Base-by-base conservation (phyloP, 2,797 vertebrate genomes). In the Ambastaia sidthimunki region DNA sequence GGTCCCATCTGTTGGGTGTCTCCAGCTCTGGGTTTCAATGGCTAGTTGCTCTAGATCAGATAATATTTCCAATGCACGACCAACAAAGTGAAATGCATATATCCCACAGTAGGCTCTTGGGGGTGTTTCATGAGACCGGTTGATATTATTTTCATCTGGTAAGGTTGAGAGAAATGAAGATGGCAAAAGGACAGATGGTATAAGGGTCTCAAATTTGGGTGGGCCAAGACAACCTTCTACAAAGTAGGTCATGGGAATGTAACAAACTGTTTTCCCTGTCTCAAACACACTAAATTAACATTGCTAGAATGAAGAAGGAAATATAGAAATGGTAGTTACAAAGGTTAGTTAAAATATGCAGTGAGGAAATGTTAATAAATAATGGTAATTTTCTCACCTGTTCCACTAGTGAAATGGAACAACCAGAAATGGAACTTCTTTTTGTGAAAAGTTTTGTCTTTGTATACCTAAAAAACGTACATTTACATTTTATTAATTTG, bases 1-100 rank as follows among this genome's bases (percentile, higher is more conserved):
- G 89, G 89, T 85, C 87, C 92, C 93, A 93, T 94, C 92, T 94
- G 93, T 90, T 87, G 81, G 81, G 76, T 82, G 76, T 82, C 47
- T 84, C 81, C 80, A 85, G 84, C 76, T 80, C 31, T 23, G 73
- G 74, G 77, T 77, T 81, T 74, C 63, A 80, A 82, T 81, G 77
- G 69, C 70, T 71, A 72, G 81, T 78, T 75, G 68, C 66, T 63
- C 68, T 82, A 70, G 55, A 62, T 80, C 71, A 63, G 75, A 86
- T 88, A 82, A 80, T 71, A n/a, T 82, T 83, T 85, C 84, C 77
- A 70, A 69, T 82, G 81, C 71, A 59, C 68, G 70, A 50, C 63
- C 31, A 52, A 28, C 67, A 66, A 21, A 74, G 55, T 70, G 76
- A 82, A 84, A 80, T 75, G 47, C 48, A 83, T 69, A 62, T 71